Base-by-base conservation (phyloP, 2,888 invertebrate species). In the Empis livida region DNA sequence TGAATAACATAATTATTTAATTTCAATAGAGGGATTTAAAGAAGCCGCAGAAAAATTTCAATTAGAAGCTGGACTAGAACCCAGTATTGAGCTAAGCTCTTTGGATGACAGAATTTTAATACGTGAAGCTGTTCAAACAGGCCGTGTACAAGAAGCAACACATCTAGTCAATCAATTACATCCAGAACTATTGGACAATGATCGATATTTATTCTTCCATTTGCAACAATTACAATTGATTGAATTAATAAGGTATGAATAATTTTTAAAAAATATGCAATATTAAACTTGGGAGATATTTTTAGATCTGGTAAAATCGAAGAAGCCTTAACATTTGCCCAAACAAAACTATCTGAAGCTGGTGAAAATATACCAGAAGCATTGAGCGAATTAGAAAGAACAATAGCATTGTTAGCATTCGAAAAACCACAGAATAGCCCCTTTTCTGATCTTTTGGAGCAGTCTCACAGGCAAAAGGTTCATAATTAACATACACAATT, bases 41-140 rank as follows among this genome's bases (percentile, higher is more conserved):
- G 97, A 97, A 67, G 96, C 96, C 5, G 96, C 96, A 0, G 84
- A 96, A 58, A 95, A 94, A 65, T 96, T 97, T 67, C 87, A 93
- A 66, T 79, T 87, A 59, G 97, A 97, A 68, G 92, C 95, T 8
- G 94, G 95, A 0, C 76, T 89, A 2, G 79, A 79, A 45, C 85
- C 87, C 1, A 76, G 79, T 2, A 77, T 87, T 31, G 86, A 89
- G 58, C 67, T 89, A 20, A 88, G 87, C 60, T 87, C 89, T 0
- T 70, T 96, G 50, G 95, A 96, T 59, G 90, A 94, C 59, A 75
- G 93, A 55, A 93, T 93, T 60, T 78, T 86, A 5, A 95, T 97
- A 56, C 77, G 95, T 44, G 92, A 93, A 63, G 91, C 93, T 0
- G 92, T 97, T 43, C 93, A 95, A 65, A 84, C 79, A 56, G 96